These are phyloP conservation scores for Lepidonotus clava DNA, from an alignment of 2,888 invertebrate genomes.

Conservation along the genomic window DNA sequence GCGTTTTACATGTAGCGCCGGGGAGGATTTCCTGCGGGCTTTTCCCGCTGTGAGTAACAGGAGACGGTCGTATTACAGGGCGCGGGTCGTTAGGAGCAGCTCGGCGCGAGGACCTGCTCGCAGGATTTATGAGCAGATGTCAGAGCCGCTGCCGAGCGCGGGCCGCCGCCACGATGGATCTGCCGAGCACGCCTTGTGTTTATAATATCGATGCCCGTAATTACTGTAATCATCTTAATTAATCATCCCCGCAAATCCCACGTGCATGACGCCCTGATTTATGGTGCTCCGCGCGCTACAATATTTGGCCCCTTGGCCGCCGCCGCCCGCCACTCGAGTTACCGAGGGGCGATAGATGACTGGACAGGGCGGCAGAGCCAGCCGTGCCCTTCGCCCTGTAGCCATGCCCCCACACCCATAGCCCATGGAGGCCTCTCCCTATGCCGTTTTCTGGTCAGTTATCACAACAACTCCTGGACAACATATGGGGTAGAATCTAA, in stretches of 20 bases:
- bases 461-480: too few species aligned
- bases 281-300: not conserved
- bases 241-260: conserved; percentile 53
- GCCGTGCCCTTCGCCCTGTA: not conserved
- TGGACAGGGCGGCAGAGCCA: not conserved
- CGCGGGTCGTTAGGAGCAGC: conserved; percentile 26
- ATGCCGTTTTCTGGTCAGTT: not conserved
- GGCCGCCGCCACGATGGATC: conserved; percentile 14
- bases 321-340: not conserved
- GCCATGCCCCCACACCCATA: not conserved
- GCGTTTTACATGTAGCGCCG: not conserved
- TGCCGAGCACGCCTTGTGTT: conserved; percentile 51
- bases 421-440: not conserved
- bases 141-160: not conserved
- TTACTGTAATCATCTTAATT: conserved; percentile 56
- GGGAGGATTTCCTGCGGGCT: not conserved
- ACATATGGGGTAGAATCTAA: too few species aligned
- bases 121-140: conserved; percentile 37
- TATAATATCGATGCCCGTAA: conserved; percentile 55
- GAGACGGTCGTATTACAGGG: conserved; percentile 37
- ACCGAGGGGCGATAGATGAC: not conserved
- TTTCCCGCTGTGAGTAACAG: conserved; percentile 17
- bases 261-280: conserved; percentile 48
- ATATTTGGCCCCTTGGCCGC: conserved; percentile 37
- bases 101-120: conserved; percentile 19